Conservation (phyloP, 2,113 vertebrate species). For the Leptobrachium leishanense region DNA sequence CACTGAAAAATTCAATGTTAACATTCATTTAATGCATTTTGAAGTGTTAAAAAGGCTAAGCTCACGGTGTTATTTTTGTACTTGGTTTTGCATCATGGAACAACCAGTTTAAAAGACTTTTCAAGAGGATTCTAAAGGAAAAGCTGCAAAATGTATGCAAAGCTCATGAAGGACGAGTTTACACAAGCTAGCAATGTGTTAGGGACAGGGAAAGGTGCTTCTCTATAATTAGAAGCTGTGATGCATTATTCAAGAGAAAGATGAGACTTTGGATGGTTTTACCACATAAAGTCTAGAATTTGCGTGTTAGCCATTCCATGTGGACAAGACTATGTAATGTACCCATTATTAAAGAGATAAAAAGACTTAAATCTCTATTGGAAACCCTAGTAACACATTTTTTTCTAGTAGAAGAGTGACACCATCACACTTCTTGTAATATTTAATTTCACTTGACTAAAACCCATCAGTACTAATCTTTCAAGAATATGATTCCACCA, state of each 20-base stretch:
- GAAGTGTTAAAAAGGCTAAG: neutral
- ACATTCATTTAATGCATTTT: neutral
- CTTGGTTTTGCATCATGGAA: neutral
- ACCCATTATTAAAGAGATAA: too few species aligned
- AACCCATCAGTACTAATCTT: too few species aligned
- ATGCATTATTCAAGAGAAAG: neutral
- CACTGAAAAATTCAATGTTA: neutral
- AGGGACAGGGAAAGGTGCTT: neutral
- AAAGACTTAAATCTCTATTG: too few species aligned
- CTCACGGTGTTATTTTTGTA: neutral
- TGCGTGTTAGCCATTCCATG: neutral
- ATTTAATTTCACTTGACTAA: too few species aligned
- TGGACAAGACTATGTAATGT: neutral
- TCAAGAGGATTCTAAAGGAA: neutral
- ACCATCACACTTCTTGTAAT: too few species aligned
- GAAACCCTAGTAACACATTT: too few species aligned
- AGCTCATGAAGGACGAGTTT: neutral
- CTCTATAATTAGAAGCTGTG: neutral
- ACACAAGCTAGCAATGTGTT: slow-evolving; percentile 2
- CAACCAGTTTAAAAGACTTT: too few species aligned
- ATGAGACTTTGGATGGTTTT: neutral
- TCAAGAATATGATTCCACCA: too few species aligned
- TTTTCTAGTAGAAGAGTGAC: too few species aligned
- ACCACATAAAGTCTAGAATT: neutral
- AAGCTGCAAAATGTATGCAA: neutral